A percentile compares a stretch with the other conserved stretches of the same genome.
These are phyloP conservation scores for Polylopha cassiicola DNA, from an alignment of 2,888 invertebrate genomes.

Conservation along the genomic window DNA sequence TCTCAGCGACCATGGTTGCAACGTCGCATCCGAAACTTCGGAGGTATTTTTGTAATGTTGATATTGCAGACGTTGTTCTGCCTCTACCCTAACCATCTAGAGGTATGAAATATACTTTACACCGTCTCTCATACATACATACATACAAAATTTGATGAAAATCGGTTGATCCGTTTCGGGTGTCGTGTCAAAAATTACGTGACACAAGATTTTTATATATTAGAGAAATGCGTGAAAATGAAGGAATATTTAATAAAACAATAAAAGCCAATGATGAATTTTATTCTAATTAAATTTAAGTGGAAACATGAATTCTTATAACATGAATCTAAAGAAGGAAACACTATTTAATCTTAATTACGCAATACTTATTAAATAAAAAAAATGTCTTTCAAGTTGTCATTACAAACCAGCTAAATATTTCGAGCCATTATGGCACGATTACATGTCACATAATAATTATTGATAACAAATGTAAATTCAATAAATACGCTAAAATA, in stretches of 20 bases:
- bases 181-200: no score
- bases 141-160: no score
- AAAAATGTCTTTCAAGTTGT: constrained; percentile 73
- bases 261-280: constrained; percentile 66
- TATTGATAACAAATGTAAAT: constrained; percentile 29
- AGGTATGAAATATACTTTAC: no score
- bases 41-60: no score
- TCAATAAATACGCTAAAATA: constrained; percentile 40
- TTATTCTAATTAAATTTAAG: constrained; percentile 75
- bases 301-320: constrained; percentile 77
- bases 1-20: no score
- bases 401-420: constrained; percentile 28
- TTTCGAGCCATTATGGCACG: constrained; percentile 54
- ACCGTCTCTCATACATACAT: no score
- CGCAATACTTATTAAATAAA: constrained; percentile 73
- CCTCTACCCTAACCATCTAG: no score
- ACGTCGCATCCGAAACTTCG: no score
- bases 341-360: constrained; percentile 74
- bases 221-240: no score
- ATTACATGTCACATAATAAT: constrained; percentile 29
- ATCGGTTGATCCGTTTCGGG: no score
- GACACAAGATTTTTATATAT: no score
- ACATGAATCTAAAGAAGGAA: constrained; percentile 77
- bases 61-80: no score
- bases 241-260: constrained; percentile 57